Conservation (phyloP, 2,888 invertebrate genomes). For the Chalcis sispes region DNA sequence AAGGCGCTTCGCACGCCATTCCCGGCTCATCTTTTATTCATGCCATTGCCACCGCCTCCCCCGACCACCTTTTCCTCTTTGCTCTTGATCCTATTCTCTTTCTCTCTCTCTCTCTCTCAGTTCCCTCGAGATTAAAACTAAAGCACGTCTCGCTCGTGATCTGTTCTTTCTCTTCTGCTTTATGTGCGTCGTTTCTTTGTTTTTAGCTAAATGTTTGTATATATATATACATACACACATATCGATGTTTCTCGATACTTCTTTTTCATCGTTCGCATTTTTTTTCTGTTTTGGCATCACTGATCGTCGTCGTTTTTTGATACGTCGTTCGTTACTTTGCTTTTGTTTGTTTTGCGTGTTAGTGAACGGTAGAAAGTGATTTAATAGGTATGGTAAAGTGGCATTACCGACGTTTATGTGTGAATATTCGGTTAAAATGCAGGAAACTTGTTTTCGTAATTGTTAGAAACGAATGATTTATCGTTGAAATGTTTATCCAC, state of each 20-base stretch:
- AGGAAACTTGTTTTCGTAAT: too few species aligned
- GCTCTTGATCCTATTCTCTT: not conserved
- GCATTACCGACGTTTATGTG: too few species aligned
- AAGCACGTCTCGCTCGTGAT: conserved; percentile 62
- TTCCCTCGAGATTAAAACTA: conserved; percentile 71
- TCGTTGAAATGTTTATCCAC: too few species aligned
- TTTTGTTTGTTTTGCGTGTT: too few species aligned
- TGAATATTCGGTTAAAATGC: too few species aligned
- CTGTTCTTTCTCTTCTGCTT: conserved; percentile 3
- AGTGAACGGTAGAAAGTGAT: too few species aligned
- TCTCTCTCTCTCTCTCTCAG: not conserved
- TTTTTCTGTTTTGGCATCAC: not conserved
- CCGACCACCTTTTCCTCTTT: not conserved
- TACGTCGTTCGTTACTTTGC: too few species aligned
- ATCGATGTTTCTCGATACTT: not conserved
- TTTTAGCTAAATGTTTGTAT: too few species aligned
- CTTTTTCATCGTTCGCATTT: conserved; percentile 10
- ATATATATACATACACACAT: too few species aligned
- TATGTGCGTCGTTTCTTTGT: not conserved
- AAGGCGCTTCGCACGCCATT: conserved; percentile 72
- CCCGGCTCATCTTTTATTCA: conserved; percentile 74
- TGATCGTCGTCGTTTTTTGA: not conserved
- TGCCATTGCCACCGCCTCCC: conserved; percentile 47
- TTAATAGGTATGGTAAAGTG: too few species aligned
- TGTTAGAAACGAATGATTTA: too few species aligned